Evolutionary conservation across 2,113 vertebrate species (phyloP).

Genomic region (Myodes glareolus): DNA sequence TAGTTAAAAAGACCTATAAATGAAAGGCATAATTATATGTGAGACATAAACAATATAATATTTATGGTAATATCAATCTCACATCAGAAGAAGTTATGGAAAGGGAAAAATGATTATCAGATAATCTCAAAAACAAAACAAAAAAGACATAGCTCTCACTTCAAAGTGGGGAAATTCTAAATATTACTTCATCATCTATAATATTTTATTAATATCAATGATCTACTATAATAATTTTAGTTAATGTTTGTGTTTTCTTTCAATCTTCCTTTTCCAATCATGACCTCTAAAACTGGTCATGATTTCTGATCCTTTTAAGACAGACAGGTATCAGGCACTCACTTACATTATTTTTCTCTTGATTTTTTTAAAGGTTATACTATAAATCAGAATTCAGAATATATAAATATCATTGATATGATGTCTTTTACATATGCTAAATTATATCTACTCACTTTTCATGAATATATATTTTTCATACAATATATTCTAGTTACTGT

Average conservation of each 20-base stretch:
- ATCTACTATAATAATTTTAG: not conserved
- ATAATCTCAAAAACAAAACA: not conserved
- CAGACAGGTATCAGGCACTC: not conserved
- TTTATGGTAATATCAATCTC: not conserved
- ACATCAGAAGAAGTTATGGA: no score
- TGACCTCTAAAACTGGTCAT: not conserved
- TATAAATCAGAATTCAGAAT: not conserved
- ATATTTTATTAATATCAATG: not conserved
- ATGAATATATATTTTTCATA: no score
- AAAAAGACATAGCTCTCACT: not conserved
- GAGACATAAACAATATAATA: not conserved
- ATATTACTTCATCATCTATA: not conserved
- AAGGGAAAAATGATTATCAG: not conserved
- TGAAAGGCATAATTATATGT: not conserved
- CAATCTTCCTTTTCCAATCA: accelerated
- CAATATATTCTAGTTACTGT: not conserved
- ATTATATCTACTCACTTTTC: not conserved
- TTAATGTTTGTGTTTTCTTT: not conserved
- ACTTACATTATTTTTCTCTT: not conserved
- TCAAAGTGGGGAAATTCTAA: not conserved
- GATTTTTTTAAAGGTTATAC: not conserved
- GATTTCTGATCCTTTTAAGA: not conserved
- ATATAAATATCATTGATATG: not conserved
- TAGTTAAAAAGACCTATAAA: not conserved
- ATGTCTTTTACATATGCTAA: not conserved